A percentile compares a stretch with the other conserved stretches of the same genome.
Conservation (phyloP, 2,113 vertebrate genomes). For the Paralichthys olivaceus region DNA sequence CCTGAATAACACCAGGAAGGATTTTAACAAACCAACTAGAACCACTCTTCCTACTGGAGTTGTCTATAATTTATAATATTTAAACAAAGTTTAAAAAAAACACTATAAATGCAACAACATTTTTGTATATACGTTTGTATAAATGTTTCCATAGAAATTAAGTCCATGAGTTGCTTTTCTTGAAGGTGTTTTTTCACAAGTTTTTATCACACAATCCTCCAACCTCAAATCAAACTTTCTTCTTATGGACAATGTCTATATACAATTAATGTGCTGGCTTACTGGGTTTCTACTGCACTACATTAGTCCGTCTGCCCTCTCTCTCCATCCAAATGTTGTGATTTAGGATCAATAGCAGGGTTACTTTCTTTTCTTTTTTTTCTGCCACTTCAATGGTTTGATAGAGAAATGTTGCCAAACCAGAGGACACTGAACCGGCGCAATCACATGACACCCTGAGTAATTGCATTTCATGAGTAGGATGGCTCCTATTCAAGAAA, state of each 20-base stretch:
- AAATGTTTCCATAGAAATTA: background rate
- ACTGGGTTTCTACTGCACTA: background rate
- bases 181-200: no score
- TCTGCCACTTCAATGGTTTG: slow-evolving; percentile 20
- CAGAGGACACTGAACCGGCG: slow-evolving; percentile 32
- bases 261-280: background rate
- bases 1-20: no score
- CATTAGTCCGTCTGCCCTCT: background rate
- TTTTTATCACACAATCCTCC: background rate
- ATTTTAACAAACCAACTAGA: background rate
- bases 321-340: background rate
- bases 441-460: slow-evolving; percentile 70
- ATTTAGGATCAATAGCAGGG: slow-evolving; percentile 2
- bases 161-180: background rate
- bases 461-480: slow-evolving; percentile 77
- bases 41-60: background rate
- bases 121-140: background rate
- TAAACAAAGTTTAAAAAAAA: background rate
- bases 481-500: slow-evolving; percentile 70
- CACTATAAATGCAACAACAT: background rate
- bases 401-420: slow-evolving; percentile 30
- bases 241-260: background rate
- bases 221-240: background rate
- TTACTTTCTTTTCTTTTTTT: slow-evolving; percentile 5
- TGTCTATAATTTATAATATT: background rate